phyloP scores from a whole-genome alignment of 2,797 vertebrate genomes.

The Mus caroli region DNA sequence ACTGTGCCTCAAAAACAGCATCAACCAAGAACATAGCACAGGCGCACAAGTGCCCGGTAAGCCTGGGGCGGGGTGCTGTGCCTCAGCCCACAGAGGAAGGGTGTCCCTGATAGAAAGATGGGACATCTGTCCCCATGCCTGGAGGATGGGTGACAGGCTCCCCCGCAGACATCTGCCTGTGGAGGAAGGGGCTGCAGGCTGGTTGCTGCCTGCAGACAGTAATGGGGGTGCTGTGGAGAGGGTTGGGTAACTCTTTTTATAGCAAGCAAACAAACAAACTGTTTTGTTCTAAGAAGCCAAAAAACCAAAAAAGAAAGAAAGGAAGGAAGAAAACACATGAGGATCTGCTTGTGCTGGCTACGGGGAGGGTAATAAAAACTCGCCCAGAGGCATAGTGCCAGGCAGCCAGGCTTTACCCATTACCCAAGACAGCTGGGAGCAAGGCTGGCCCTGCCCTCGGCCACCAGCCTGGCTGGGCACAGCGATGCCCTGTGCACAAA shows the following conservation, averaged over 20 bases:
- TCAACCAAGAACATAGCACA: background rate
- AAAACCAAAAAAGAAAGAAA: background rate
- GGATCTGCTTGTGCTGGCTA: fast-evolving
- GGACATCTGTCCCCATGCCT: background rate
- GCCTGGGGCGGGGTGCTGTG: background rate
- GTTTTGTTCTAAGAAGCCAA: conserved; percentile 62
- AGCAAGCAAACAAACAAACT: conserved; percentile 73
- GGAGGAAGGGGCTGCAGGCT: background rate
- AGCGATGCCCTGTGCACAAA: fast-evolving
- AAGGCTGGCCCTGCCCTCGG: background rate
- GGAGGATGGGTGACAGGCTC: background rate
- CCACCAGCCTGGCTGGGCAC: fast-evolving
- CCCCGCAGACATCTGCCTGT: conserved; percentile 28
- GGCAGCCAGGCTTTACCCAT: background rate
- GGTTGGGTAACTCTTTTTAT: conserved; percentile 31
- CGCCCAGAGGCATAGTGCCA: background rate
- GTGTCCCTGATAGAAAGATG: background rate
- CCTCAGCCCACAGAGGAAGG: background rate
- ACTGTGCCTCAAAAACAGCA: background rate
- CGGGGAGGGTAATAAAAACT: fast-evolving
- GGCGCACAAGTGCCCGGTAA: background rate
- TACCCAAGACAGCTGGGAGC: background rate
- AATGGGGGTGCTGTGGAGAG: too few relatives aligned
- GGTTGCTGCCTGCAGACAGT: background rate
- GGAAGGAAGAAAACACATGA: background rate